phyloP scores from a whole-genome alignment of 2,888 invertebrate genomes.

The Rhingia campestris region DNA sequence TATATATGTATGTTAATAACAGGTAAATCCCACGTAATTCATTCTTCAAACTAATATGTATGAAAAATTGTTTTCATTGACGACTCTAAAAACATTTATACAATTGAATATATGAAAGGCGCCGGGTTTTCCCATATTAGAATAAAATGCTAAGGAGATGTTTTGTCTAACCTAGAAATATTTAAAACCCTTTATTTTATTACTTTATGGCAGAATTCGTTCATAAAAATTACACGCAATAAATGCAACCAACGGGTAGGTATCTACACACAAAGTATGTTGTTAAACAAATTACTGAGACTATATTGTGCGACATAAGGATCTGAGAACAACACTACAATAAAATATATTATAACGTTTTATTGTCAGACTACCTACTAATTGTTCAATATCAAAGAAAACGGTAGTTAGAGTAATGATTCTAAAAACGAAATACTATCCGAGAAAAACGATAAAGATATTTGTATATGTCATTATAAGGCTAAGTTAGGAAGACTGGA shows the following conservation, averaged over 20 bases:
- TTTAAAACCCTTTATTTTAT: conserved; percentile 36
- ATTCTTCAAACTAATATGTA: not conserved
- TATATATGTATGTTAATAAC: not conserved
- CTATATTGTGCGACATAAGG: not conserved
- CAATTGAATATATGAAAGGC: conserved; percentile 27
- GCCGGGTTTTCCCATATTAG: conserved; percentile 45
- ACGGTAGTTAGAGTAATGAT: too few relatives aligned
- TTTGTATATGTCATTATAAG: too few relatives aligned
- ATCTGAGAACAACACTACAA: too few relatives aligned
- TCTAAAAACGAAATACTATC: too few relatives aligned
- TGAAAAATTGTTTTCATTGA: conserved; percentile 23
- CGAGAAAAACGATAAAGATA: too few relatives aligned
- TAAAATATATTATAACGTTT: not conserved
- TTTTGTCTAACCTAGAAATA: conserved; percentile 9
- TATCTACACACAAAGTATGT: conserved; percentile 11
- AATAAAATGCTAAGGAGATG: conserved; percentile 2
- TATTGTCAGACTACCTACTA: not conserved
- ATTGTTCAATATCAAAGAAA: too few relatives aligned
- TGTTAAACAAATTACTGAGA: not conserved
- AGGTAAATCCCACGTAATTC: not conserved
- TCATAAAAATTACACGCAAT: conserved; percentile 17
- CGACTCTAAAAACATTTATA: conserved; percentile 16
- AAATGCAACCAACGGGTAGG: conserved; percentile 20
- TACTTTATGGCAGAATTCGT: conserved; percentile 22
- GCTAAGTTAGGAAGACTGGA: too few relatives aligned